These are phyloP conservation scores for Chelonus formosanus DNA, from an alignment of 2,888 invertebrate species.

Conservation along the genomic window DNA sequence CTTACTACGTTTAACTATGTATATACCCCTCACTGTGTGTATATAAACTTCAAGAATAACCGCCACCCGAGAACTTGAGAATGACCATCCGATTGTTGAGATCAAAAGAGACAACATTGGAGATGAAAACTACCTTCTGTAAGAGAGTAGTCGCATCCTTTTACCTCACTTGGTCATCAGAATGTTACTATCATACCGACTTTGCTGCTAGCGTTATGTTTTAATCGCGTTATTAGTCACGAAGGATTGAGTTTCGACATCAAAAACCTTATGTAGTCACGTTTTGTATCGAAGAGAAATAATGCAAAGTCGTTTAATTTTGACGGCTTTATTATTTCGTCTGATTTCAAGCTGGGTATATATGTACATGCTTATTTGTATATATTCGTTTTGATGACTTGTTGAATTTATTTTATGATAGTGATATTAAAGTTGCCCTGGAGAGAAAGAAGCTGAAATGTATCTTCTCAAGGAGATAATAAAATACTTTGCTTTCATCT, in stretches of 20 bases:
- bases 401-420: not conserved
- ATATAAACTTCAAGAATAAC: too few relatives aligned
- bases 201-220: slow-evolving; percentile 33
- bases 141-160: not conserved
- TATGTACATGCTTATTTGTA: not conserved
- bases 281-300: slow-evolving; percentile 18
- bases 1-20: slow-evolving; percentile 57
- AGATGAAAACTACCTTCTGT: not conserved
- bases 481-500: too few relatives aligned
- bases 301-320: not conserved
- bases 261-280: slow-evolving; percentile 9
- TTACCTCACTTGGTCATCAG: slow-evolving; percentile 13
- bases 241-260: slow-evolving; percentile 38
- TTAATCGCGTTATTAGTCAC: slow-evolving; percentile 43
- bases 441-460: too few relatives aligned
- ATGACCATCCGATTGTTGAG: too few relatives aligned
- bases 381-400: not conserved
- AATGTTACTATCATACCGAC: not conserved
- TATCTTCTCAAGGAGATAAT: too few relatives aligned
- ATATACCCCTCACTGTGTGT: slow-evolving; percentile 9
- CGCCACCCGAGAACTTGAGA: too few relatives aligned
- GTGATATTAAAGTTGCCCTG: not conserved
- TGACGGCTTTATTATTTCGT: slow-evolving; percentile 22
- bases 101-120: not conserved
- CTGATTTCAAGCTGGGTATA: too few relatives aligned